phyloP scores from a whole-genome alignment of 2,797 vertebrate genomes.

The Luscinia megarhynchos region DNA sequence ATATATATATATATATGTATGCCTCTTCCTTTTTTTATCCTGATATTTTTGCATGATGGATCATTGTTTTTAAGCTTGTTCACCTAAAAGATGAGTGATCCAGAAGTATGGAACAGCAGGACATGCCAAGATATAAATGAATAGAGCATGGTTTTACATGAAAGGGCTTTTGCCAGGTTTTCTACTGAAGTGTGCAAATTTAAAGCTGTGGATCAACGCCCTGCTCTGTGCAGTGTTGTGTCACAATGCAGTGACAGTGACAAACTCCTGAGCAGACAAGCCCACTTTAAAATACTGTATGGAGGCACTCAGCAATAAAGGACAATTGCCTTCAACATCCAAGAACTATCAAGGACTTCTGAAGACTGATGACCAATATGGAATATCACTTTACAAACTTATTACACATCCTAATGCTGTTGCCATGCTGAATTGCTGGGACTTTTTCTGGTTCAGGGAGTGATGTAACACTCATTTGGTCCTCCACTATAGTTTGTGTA shows the following conservation, averaged over 20 bases:
- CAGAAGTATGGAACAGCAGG: not conserved
- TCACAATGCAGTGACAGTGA: slow-evolving; percentile 1
- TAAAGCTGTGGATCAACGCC: slow-evolving; percentile 16
- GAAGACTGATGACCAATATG: slow-evolving; percentile 15
- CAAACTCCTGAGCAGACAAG: not conserved
- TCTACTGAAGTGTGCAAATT: slow-evolving; percentile 22
- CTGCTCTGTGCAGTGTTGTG: not conserved
- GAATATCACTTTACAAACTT: not conserved
- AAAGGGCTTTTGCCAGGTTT: slow-evolving; percentile 11
- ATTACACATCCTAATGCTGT: not conserved
- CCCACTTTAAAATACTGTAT: not conserved
- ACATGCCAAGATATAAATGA: not conserved
- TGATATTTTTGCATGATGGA: not conserved
- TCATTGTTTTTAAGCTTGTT: not conserved
- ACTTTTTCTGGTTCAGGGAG: not conserved
- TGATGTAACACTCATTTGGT: not conserved
- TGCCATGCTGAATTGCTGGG: not conserved
- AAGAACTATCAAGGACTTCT: slow-evolving; percentile 40
- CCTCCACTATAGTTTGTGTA: not conserved
- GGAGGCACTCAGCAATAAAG: slow-evolving; percentile 41
- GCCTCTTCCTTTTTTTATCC: no score
- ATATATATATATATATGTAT: no score
- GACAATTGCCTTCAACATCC: not conserved
- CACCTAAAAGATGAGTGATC: not conserved
- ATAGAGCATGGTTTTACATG: not conserved